Percentiles rank a stretch among this genome's conserved stretches.
phyloP scores from a whole-genome alignment of 1,140 invertebrate species.

The Pachypeltis micranthus region DNA sequence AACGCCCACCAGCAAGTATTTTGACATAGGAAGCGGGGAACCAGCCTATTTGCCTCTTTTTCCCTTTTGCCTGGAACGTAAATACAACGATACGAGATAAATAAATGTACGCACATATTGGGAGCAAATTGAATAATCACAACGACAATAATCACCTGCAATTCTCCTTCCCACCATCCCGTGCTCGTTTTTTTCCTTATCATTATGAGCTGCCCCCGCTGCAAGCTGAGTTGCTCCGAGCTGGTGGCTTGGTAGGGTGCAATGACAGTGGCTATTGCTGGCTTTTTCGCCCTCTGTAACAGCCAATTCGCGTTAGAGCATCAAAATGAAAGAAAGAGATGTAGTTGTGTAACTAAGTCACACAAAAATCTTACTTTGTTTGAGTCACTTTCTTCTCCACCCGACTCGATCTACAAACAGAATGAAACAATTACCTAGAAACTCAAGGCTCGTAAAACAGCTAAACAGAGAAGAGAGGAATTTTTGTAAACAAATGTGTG shows the following conservation, averaged over 20 bases:
- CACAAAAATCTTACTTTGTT: constrained; percentile 25
- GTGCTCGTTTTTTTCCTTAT: constrained; percentile 91
- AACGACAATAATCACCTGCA: constrained; percentile 49
- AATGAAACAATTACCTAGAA: constrained; percentile 9
- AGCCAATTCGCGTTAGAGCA: no score
- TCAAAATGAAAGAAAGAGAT: not conserved
- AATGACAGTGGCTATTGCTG: constrained; percentile 80
- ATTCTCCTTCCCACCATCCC: constrained; percentile 99
- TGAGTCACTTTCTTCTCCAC: constrained; percentile 28
- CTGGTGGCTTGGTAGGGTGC: constrained; percentile 81
- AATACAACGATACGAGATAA: not conserved
- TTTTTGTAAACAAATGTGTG: no score
- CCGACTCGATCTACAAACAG: constrained; percentile 19
- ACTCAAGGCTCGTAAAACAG: no score
- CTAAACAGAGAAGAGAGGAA: no score
- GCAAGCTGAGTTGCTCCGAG: constrained; percentile 75
- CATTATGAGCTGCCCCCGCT: constrained; percentile 88
- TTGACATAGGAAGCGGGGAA: constrained; percentile 96
- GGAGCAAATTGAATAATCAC: no score
- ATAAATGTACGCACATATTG: no score
- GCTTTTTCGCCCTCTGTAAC: constrained; percentile 50
- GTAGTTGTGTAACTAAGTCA: not conserved
- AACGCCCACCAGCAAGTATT: constrained; percentile 35
- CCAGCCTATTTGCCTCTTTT: constrained; percentile 90
- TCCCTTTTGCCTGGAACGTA: constrained; percentile 65